Base-by-base conservation (phyloP, 1,140 invertebrate species). In the Plectrocnemia conspersa region DNA sequence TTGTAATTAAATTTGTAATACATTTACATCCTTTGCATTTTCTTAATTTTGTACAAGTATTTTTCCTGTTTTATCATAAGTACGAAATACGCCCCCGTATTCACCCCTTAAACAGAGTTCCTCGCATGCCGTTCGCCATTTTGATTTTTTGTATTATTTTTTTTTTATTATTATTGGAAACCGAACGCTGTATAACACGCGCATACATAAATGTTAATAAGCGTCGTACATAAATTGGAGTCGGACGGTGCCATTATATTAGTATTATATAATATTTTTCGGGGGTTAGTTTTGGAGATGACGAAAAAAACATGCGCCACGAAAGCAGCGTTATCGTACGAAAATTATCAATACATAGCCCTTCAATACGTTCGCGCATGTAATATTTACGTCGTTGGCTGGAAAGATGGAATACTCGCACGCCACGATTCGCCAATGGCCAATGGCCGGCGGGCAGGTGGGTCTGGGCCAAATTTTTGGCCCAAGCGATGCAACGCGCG, bases 121-220 rank as follows among this genome's bases (percentile, higher is more conserved):
- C 19, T 46, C 25, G 44, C 44, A 46, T 46, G 44, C 21, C 27
- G 32, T 23, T 18, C 24, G 11, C 11, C 15, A 46, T 46, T 46
- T n/a, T n/a, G n/a, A n/a, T n/a, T n/a, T n/a, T n/a, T 46, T 46
- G 44, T 46, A 46, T 27, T 6, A 32, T 24, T 29, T 15, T 29
- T 46, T 46, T 32, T 25, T 46, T n/a, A n/a, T n/a, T n/a, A n/a
- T 32, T 21, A 46, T 46, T 32, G 25, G 25, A 24, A 29, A 21
- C 44, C 25, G 27, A 46, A 46, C 25, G 24, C n/a, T n/a, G n/a
- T n/a, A n/a, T n/a, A n/a, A n/a, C n/a, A n/a, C n/a, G n/a, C n/a
- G 13, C 10, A 18, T 46, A 46, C 19, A 16, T 32, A 32, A 29
- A 46, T 46, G 25, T 46, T 46, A 46, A 46, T 29, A 46, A 46